These are phyloP conservation scores for Sinonovacula constricta DNA, from an alignment of 1,140 invertebrate genomes.

Conservation along the genomic window DNA sequence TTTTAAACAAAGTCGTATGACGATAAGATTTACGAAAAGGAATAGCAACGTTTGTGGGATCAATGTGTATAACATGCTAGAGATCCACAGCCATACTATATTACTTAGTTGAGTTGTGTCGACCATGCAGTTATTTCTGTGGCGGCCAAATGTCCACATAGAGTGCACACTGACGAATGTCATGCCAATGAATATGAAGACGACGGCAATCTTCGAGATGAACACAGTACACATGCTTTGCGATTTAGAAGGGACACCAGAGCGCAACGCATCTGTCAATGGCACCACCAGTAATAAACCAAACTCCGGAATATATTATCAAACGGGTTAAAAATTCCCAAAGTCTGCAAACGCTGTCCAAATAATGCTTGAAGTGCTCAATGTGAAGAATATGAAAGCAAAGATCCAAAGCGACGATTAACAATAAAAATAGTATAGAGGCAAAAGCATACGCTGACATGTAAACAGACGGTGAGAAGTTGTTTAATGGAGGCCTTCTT, in stretches of 20 bases:
- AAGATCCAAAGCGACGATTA: not conserved
- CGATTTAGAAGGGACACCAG: not conserved
- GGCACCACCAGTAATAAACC: not conserved
- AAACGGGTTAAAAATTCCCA: not conserved
- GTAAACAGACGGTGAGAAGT: not conserved
- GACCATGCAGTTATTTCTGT: not conserved
- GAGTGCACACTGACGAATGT: not conserved
- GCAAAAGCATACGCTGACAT: not conserved
- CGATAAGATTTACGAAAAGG: not conserved
- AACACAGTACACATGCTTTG: not conserved
- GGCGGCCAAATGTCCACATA: not conserved
- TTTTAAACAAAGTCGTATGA: not conserved
- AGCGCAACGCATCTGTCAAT: not conserved
- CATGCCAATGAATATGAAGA: not conserved
- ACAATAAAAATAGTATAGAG: not conserved
- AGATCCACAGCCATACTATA: not conserved
- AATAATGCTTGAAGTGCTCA: not conserved
- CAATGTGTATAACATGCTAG: not conserved
- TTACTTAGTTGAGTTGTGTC: not conserved
- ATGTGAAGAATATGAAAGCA: not conserved
- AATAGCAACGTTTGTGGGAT: not conserved
- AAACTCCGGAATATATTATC: not conserved
- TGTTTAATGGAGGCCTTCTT: not conserved
- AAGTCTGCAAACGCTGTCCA: not conserved
- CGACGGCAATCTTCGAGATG: not conserved